A percentile compares a stretch with the other conserved stretches of the same genome.
Conservation (phyloP, 2,113 vertebrate species). For the Epinephelus lanceolatus region DNA sequence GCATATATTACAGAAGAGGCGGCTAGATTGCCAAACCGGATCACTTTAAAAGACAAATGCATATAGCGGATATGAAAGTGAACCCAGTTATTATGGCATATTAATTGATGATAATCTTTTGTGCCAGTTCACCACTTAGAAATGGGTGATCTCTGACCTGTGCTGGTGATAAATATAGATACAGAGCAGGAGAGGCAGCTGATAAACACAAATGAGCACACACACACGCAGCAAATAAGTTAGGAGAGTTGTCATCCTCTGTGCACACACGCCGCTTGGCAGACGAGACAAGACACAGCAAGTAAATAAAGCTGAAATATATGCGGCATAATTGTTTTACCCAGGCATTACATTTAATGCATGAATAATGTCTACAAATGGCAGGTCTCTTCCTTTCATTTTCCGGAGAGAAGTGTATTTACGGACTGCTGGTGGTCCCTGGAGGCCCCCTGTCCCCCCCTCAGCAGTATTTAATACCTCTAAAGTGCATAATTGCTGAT, state of each 20-base stretch:
- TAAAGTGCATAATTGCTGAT: constrained; percentile 86
- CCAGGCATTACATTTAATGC: constrained; percentile 72
- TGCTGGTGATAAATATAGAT: constrained; percentile 68
- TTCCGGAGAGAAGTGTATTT: constrained; percentile 73
- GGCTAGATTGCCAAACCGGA: constrained; percentile 71
- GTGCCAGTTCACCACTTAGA: constrained; percentile 78
- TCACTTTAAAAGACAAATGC: constrained; percentile 82
- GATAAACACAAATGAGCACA: constrained; percentile 25
- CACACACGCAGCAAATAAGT: constrained; percentile 39
- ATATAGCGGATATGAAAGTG: constrained; percentile 68
- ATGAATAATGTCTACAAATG: constrained; percentile 82
- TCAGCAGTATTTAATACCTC: constrained; percentile 78
- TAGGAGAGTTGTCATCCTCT: constrained; percentile 59
- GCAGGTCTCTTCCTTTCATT: constrained; percentile 78
- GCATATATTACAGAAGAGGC: constrained; percentile 78
- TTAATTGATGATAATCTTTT: constrained; percentile 79
- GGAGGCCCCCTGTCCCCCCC: constrained; percentile 62
- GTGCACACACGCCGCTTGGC: constrained; percentile 3
- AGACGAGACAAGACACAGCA: constrained; percentile 31
- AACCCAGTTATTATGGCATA: constrained; percentile 76
- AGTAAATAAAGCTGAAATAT: constrained; percentile 71
- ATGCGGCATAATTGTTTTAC: constrained; percentile 73
- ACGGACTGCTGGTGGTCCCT: constrained; percentile 75
- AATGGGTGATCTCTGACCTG: constrained; percentile 70
- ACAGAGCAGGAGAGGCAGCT: background rate